Percentiles rank a stretch among this genome's conserved stretches.
phyloP scores from a whole-genome alignment of 1,140 invertebrate genomes.

The Brachionus paranguensis region DNA sequence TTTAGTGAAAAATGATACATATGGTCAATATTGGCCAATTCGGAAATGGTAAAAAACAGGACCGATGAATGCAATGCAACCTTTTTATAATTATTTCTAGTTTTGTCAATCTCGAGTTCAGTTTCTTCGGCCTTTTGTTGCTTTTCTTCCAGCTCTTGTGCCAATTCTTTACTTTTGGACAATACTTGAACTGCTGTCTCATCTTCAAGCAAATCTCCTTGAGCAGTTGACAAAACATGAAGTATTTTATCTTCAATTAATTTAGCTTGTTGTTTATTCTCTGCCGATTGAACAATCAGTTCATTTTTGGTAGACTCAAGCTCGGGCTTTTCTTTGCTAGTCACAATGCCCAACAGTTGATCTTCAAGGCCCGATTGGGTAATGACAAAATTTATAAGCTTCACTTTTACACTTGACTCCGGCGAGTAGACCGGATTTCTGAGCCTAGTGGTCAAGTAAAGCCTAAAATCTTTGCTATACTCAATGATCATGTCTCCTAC shows the following conservation, averaged over 20 bases:
- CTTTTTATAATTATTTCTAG: slow-evolving; percentile 51
- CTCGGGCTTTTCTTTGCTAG: slow-evolving; percentile 55
- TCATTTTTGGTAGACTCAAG: slow-evolving; percentile 57
- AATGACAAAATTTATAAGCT: slow-evolving; percentile 55
- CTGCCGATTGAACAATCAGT: slow-evolving; percentile 53
- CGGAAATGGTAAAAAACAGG: not conserved
- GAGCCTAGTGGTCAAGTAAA: slow-evolving; percentile 54
- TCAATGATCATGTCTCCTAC: slow-evolving; percentile 54
- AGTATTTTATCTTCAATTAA: slow-evolving; percentile 92
- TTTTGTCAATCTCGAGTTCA: slow-evolving; percentile 66
- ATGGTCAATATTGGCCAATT: slow-evolving; percentile 23
- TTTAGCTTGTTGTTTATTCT: slow-evolving; percentile 68
- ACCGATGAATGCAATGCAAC: not conserved
- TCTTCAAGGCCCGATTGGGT: slow-evolving; percentile 54
- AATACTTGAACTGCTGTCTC: slow-evolving; percentile 87
- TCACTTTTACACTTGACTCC: slow-evolving; percentile 56
- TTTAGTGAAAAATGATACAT: slow-evolving; percentile 96
- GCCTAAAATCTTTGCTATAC: slow-evolving; percentile 53
- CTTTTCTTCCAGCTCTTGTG: slow-evolving; percentile 62
- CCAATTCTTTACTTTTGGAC: slow-evolving; percentile 73
- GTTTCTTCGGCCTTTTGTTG: slow-evolving; percentile 69
- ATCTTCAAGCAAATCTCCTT: slow-evolving; percentile 88
- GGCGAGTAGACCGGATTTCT: slow-evolving; percentile 56
- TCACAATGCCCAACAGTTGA: slow-evolving; percentile 55
- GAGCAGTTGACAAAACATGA: slow-evolving; percentile 67